These are phyloP conservation scores for Pelochelys cantorii DNA, from an alignment of 2,797 vertebrate genomes.

Conservation along the genomic window DNA sequence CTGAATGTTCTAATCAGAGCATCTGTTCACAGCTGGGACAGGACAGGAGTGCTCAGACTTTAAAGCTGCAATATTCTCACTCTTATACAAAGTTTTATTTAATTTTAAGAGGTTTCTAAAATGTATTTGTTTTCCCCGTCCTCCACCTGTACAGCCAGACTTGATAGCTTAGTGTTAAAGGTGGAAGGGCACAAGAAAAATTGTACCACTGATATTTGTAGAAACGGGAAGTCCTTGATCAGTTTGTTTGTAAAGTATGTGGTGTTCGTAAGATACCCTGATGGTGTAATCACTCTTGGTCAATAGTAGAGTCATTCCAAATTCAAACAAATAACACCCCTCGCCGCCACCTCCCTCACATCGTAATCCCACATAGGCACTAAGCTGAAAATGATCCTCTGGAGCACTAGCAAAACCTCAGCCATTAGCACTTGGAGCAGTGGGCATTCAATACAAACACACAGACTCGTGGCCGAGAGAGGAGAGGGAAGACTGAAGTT, in stretches of 20 bases:
- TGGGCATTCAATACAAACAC: not conserved
- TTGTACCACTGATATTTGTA: not conserved
- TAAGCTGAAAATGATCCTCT: not conserved
- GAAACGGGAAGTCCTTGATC: accelerated
- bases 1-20: not conserved
- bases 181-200: not conserved
- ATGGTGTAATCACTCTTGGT: conserved; percentile 40
- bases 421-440: conserved; percentile 6
- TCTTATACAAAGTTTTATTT: not conserved
- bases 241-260: not conserved
- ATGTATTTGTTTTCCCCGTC: not conserved
- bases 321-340: conserved; percentile 5
- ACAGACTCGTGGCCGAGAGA: not conserved
- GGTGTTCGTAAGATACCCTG: not conserved
- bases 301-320: conserved; percentile 20
- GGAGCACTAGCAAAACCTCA: conserved; percentile 30
- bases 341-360: not conserved
- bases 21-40: not conserved
- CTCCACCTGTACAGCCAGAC: not conserved
- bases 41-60: not conserved
- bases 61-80: not conserved
- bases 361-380: conserved; percentile 46
- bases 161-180: not conserved
- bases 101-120: not conserved
- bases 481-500: conserved; percentile 7